Base-by-base conservation (phyloP, 2,888 invertebrate genomes). In the Eledone cirrhosa region DNA sequence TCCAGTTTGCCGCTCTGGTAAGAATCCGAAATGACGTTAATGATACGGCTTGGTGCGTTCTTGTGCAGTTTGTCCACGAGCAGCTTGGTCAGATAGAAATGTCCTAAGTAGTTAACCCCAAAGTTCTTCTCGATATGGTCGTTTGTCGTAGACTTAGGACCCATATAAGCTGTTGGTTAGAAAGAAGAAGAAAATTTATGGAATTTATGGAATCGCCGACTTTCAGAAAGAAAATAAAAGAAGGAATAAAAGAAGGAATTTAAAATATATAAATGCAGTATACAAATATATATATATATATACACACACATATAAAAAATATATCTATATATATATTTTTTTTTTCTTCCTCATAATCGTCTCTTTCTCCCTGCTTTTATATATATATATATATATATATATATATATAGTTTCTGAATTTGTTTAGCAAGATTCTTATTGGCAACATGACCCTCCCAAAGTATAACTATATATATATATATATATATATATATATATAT, bases 31-130 rank as follows among this genome's bases (percentile, higher is more conserved):
- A 86, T 82, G 3, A 89, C 83, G 82, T 88, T 88, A 81, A 89
- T 85, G 48, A 89, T 82, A 8, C 89, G 82, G 65, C 86, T 84
- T 3, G 89, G 88, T 85, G n/a, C 85, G 84, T 72, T 84, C 83
- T 78, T 81, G 80, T 65, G 77, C 24, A 87, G 82, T 77, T 84
- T 85, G 41, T 86, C 86, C 59, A 82, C 80, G 59, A 89, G 81
- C 7, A 89, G 83, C 74, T 85, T 80, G 2, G 88, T 88, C 78
- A 89, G 84, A 80, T 87, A 86, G 83, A 88, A 89, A 78, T 89
- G 88, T 5, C 88, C 88, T 11, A 89, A 83, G 81, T 87, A 86
- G 83, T 89, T 89, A 16, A 88, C 88, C 4, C 87, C 88, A 59
- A 89, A 85, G 19, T 79, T 79, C 24, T 84, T 79, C 81, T 89